phyloP scores from a whole-genome alignment of 1,140 invertebrate species.

The Melitaea cinxia region DNA sequence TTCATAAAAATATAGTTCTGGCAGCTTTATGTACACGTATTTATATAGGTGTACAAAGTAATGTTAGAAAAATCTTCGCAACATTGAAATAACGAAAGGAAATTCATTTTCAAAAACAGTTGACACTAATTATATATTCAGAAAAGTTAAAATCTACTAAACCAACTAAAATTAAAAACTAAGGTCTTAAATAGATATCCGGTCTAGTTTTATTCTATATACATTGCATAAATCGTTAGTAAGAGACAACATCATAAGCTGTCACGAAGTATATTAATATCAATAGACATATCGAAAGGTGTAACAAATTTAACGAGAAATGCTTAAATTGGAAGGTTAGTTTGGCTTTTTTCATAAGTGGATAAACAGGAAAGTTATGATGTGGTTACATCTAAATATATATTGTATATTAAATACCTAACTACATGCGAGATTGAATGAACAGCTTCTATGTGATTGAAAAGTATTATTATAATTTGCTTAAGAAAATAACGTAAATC shows the following conservation, averaged over 20 bases:
- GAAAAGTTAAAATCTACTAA: too few relatives aligned
- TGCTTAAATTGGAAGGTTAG: conserved; percentile 60
- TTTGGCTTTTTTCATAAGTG: conserved; percentile 71
- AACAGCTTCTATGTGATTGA: conserved; percentile 37
- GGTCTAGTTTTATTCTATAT: background rate
- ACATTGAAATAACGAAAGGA: too few relatives aligned
- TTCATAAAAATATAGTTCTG: conserved; percentile 25
- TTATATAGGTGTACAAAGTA: too few relatives aligned
- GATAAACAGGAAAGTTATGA: conserved; percentile 65
- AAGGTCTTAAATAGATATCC: background rate
- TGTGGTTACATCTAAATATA: conserved; percentile 58
- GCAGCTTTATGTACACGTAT: background rate
- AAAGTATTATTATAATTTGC: conserved; percentile 7
- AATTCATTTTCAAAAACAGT: too few relatives aligned
- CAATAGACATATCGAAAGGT: conserved; percentile 37
- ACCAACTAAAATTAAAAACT: too few relatives aligned
- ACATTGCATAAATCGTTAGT: too few relatives aligned
- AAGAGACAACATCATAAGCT: background rate
- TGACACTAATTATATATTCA: too few relatives aligned
- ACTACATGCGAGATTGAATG: conserved; percentile 61
- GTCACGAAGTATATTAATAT: conserved; percentile 23
- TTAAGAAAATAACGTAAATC: conserved; percentile 10
- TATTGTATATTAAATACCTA: conserved; percentile 54
- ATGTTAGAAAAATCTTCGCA: too few relatives aligned
- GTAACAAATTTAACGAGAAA: conserved; percentile 69